These are phyloP conservation scores for Atta cephalotes DNA, from an alignment of 1,140 invertebrate genomes.

Conservation along the genomic window DNA sequence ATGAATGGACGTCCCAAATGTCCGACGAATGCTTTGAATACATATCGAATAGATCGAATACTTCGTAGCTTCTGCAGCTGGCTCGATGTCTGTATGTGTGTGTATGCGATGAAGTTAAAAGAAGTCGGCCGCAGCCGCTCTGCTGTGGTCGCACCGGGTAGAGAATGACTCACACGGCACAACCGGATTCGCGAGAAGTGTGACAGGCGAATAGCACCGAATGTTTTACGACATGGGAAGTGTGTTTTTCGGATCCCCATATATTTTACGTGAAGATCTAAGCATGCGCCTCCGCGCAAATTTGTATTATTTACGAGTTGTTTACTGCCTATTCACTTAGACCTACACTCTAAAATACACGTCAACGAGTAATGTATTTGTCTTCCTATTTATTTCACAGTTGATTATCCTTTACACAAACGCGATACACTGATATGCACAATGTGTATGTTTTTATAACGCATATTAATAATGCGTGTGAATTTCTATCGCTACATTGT, in stretches of 20 bases:
- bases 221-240: constrained; percentile 38
- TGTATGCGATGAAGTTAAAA: constrained; percentile 35
- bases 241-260: constrained; percentile 39
- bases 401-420: not conserved
- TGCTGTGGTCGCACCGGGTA: constrained; percentile 20
- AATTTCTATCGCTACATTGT: not conserved
- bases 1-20: constrained; percentile 36
- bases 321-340: constrained; percentile 13
- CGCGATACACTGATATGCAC: not conserved
- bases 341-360: not conserved
- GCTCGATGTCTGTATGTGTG: not conserved
- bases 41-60: constrained; percentile 54
- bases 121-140: constrained; percentile 35
- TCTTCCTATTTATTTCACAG: not conserved
- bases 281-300: not conserved
- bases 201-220: constrained; percentile 46
- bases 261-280: constrained; percentile 2
- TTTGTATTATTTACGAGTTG: constrained; percentile 47
- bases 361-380: not conserved
- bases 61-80: constrained; percentile 18
- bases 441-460: not conserved
- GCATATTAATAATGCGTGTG: not conserved
- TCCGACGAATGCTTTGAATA: constrained; percentile 46
- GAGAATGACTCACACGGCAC: constrained; percentile 9
- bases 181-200: constrained; percentile 50